Conservation (phyloP, 53 echinoderm and acorn worm genomes). For the Patiria pectinifera region DNA sequence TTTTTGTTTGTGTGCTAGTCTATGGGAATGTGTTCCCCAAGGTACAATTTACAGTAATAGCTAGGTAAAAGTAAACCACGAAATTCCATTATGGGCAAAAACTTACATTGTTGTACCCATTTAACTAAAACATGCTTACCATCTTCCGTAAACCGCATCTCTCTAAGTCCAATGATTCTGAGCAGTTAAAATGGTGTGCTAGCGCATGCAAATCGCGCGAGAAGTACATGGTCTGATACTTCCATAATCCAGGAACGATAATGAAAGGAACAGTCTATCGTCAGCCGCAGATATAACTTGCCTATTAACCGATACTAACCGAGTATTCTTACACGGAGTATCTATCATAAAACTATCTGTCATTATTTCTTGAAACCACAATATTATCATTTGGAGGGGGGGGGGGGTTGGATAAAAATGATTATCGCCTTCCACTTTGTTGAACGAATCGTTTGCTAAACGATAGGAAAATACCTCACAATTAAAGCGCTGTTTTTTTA, state of each 20-base stretch:
- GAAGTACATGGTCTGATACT: background rate
- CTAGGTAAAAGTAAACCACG: no score
- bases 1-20: no score
- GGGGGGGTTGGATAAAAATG: background rate
- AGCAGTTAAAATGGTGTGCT: background rate
- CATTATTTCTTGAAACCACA: background rate
- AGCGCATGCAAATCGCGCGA: background rate
- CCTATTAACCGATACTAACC: background rate
- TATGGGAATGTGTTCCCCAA: no score
- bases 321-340: background rate
- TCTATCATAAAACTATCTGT: background rate
- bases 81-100: no score
- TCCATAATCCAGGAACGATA: background rate
- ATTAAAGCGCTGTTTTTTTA: background rate
- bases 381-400: background rate
- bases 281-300: background rate
- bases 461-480: conserved; percentile 20
- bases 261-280: background rate
- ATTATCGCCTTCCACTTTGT: background rate
- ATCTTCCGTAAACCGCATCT: background rate
- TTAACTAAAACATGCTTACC: background rate
- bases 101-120: no score
- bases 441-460: background rate
- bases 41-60: no score
- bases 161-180: background rate